Base-by-base conservation (phyloP, 2,888 invertebrate genomes). In the Drosophila neonasuta region DNA sequence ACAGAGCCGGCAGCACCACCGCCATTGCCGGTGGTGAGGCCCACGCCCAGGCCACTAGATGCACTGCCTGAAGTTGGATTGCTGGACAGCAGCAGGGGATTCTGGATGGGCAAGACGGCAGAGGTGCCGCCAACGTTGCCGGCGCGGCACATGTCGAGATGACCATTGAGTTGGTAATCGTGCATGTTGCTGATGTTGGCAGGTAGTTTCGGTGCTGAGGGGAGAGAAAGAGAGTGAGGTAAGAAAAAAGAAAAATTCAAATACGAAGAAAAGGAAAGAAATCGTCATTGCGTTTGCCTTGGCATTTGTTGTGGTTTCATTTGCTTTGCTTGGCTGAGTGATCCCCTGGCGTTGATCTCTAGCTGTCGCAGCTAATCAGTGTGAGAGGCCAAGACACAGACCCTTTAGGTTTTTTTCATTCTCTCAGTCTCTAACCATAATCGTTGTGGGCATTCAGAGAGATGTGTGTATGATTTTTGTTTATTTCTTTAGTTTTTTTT, bases 181-280 rank as follows among this genome's bases (percentile, higher is more conserved):
- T 91, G 92, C 78, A 93, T 85, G 77, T 86, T 80, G 66, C 68
- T 52, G 13, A 80, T 77, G 65, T 71, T 85, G 92, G 94, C 92
- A 79, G 92, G 91, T 88, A 95, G 91, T 91, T 95, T 95, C 71
- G 94, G 93, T 76, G 92, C 95, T 95, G 92, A 92, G 55, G 32
- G 20, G 41, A 15, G 15, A 15, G 15, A 15, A 15, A 15, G 30
- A 9, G n/a, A 36, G 51, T 17, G 29, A 42, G 34, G 36, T 30
- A 20, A 24, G 46, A 34, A 32, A 15, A 15, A 24, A 39, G 4
- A 69, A 69, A 42, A n/a, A 20, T 39, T 52, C 7, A 58, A 67
- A 64, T 59, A 64, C n/a, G 46, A 58, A 64, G 39, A 36, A 68
- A 36, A 41, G 66, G 36, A 67, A 70, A 57, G 50, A 71, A 67